Conservation (phyloP, 2,797 vertebrate genomes). For the Acanthis flammea region DNA sequence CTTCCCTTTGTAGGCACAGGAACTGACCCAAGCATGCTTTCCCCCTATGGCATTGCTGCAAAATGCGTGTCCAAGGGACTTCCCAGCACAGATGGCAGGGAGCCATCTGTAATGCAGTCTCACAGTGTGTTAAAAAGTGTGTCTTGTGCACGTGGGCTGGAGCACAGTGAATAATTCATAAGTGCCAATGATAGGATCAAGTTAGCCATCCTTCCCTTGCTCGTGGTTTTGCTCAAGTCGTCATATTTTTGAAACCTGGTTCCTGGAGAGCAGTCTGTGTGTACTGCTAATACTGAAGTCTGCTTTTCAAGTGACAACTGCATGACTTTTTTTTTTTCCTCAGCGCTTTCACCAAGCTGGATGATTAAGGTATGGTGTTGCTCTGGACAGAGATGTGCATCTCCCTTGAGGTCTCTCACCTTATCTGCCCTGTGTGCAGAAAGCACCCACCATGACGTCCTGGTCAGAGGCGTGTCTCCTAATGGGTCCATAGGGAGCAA, state of each 20-base stretch:
- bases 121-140: not conserved
- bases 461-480: not conserved
- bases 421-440: not conserved
- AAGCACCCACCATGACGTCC: not conserved
- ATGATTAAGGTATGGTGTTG: not conserved
- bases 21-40: not conserved
- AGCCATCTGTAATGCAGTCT: not conserved
- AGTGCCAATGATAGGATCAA: not conserved
- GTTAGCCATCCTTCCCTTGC: not conserved
- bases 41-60: not conserved
- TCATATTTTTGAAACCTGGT: not conserved
- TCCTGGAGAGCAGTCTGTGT: not conserved
- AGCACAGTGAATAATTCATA: not conserved
- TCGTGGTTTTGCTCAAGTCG: not conserved
- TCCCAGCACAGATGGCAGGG: not conserved
- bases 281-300: not conserved
- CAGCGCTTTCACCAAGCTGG: not conserved
- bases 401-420: slow-evolving; percentile 5
- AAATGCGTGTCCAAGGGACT: not conserved
- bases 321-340: not conserved
- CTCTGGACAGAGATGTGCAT: slow-evolving; percentile 5
- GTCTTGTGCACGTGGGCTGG: fast-evolving
- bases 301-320: not conserved
- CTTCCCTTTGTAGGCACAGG: not conserved
- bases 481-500: not conserved